Base-by-base conservation (phyloP, 2,113 vertebrate genomes). In the Rhynchomys soricoides region DNA sequence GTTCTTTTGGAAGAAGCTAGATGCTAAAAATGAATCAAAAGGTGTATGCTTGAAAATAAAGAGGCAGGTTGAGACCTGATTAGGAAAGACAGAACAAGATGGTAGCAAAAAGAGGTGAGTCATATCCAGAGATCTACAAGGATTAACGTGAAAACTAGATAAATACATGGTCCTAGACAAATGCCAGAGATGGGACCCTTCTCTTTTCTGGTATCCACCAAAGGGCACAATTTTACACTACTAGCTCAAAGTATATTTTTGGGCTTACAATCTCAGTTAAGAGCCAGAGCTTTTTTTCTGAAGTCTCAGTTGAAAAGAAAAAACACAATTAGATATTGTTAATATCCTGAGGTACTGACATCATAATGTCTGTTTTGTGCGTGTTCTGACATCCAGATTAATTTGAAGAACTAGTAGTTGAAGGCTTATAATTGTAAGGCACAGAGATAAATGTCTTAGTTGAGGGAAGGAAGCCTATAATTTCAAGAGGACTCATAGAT, bases 341-440 rank as follows among this genome's bases (percentile, higher is more conserved):
- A 68, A 13, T 68, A 68, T 55, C 86, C 26, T 73, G 88, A 81
- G 5, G 45, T 37, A 87, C 40, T 90, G 48, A 73, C 31, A 94
- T 40, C 31, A 45, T 94, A 92, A 94, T 95, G 26, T 93, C 48
- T 94, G 5, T 68, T 97, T 93, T 93, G 37, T 95, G 82, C 24
- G n/a, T 74, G 13, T 92, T 93, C 45, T 77, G 70, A 91, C 93
- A 96, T 89, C 2, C 55, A 96, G 50, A 86, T 92, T 89, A 94
- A 79, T 85, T 91, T 50, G 2, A 95, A 93, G 12, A 95, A 86
- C 19, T 22, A 81, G 79, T 75, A 83, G n/a, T 82, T 93, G 85
- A 82, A 82, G 45, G 24, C 73, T 96, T 91, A 40, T 7, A 64
- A 62, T 79, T 93, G 55, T 62, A 89, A 96, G 31, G 6, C 29